A percentile compares a stretch with the other conserved stretches of the same genome.
Evolutionary conservation across 2,797 vertebrate species (phyloP).

Genomic region (Macropus fuliginosus): DNA sequence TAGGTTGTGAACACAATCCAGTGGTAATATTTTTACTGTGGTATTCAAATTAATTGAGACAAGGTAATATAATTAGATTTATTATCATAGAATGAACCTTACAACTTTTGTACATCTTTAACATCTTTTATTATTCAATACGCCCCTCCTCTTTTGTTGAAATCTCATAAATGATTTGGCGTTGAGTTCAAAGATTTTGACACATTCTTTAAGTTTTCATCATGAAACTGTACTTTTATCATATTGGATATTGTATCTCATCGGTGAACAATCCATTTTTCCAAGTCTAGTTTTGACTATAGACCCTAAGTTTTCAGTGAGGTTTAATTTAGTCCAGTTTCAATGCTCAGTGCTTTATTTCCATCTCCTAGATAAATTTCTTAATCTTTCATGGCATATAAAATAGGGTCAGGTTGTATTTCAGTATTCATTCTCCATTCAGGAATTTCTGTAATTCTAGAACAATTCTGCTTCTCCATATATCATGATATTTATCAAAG

Average conservation of each 20-base stretch:
- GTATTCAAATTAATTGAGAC: neutral
- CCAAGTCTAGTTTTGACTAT: neutral
- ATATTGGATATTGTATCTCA: neutral
- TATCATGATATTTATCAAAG: neutral
- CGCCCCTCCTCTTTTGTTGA: neutral
- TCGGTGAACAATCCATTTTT: neutral
- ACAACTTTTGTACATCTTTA: neutral
- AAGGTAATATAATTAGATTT: neutral
- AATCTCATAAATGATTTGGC: neutral
- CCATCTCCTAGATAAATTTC: neutral
- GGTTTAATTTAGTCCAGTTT: neutral
- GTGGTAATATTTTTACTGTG: neutral
- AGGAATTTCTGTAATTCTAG: neutral
- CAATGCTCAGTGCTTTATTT: neutral
- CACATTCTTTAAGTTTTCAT: neutral
- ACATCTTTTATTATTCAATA: neutral
- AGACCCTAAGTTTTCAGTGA: neutral
- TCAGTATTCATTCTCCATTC: neutral
- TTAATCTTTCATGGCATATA: neutral
- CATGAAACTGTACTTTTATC: neutral
- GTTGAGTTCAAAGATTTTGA: neutral
- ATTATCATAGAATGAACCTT: neutral
- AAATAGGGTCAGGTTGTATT: neutral
- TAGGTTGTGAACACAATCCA: slow-evolving; percentile 26
- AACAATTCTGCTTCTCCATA: neutral